Conservation (phyloP, 92 coral and sea anemone genomes). For the Palythoa grandis region DNA sequence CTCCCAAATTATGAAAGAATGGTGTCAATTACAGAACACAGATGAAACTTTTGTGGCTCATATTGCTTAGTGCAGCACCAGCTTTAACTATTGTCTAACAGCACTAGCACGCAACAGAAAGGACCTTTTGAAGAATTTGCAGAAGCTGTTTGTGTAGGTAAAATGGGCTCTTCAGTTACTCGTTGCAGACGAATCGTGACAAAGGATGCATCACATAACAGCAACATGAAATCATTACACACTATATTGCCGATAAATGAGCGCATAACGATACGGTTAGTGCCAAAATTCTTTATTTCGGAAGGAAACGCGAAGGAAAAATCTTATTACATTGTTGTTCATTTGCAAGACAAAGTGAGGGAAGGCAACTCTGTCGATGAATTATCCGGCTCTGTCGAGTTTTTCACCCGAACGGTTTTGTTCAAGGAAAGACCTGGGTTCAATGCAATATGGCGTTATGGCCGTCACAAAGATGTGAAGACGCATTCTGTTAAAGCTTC, state of each 20-base stretch:
- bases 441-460: not conserved
- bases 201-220: not conserved
- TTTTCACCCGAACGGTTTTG: slow-evolving; percentile 12
- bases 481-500: slow-evolving; percentile 12
- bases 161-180: slow-evolving; percentile 16
- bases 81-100: not conserved
- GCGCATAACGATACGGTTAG: slow-evolving; percentile 4
- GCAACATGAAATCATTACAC: not conserved
- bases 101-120: not conserved
- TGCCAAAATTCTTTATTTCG: slow-evolving; percentile 36
- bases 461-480: not conserved
- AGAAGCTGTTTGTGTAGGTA: not conserved
- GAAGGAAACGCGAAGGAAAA: slow-evolving; percentile 2
- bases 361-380: not conserved
- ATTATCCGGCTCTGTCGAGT: slow-evolving; percentile 18
- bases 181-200: not conserved
- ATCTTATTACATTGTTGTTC: slow-evolving; percentile 16
- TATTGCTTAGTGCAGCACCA: not conserved
- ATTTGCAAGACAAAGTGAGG: not conserved
- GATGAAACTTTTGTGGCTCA: not conserved
- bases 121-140: not conserved
- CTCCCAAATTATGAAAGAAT: not conserved
- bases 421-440: not conserved
- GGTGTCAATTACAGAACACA: not conserved
- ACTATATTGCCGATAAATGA: slow-evolving; percentile 13